Evolutionary conservation across 2,113 vertebrate species (phyloP).

Genomic region (Anas platyrhynchos): DNA sequence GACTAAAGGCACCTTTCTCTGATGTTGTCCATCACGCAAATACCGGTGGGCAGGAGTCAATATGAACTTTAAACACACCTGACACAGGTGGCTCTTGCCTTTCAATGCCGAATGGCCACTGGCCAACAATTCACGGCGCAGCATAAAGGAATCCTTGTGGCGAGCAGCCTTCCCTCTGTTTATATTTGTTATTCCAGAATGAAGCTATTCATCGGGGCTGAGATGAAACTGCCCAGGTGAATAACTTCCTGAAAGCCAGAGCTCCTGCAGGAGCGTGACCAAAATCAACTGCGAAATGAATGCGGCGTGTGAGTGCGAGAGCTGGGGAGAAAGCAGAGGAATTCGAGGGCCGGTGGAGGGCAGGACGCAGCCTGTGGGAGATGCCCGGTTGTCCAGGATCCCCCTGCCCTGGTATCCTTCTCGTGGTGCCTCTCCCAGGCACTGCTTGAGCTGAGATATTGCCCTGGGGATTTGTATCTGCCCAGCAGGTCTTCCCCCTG

Average conservation of each 20-base stretch:
- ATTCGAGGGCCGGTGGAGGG: neutral
- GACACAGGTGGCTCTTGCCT: conserved; percentile 66
- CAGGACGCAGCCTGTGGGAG: neutral
- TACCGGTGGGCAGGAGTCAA: conserved; percentile 61
- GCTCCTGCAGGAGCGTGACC: neutral
- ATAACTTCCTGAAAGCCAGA: neutral
- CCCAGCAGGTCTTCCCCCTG: neutral
- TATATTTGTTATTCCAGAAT: conserved; percentile 56
- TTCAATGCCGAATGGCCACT: conserved; percentile 63
- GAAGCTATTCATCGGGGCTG: conserved; percentile 6
- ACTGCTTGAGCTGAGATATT: neutral
- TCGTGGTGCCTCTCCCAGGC: accelerated
- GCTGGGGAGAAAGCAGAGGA: neutral
- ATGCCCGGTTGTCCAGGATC: neutral
- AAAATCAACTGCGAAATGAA: conserved; percentile 18
- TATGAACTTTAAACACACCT: conserved; percentile 77
- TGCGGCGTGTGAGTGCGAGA: neutral
- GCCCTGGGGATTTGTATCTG: neutral
- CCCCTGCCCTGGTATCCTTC: neutral
- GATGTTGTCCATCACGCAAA: conserved; percentile 56
- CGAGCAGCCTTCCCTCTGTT: conserved; percentile 42
- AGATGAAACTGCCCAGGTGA: conserved; percentile 46
- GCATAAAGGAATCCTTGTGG: conserved; percentile 67
- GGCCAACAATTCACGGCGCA: conserved; percentile 49
- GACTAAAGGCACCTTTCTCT: conserved; percentile 57